Evolutionary conservation across 2,888 invertebrate species (phyloP), one percentile per base, ranked within the genome.

Genomic region (Campoplex capitator): DNA sequence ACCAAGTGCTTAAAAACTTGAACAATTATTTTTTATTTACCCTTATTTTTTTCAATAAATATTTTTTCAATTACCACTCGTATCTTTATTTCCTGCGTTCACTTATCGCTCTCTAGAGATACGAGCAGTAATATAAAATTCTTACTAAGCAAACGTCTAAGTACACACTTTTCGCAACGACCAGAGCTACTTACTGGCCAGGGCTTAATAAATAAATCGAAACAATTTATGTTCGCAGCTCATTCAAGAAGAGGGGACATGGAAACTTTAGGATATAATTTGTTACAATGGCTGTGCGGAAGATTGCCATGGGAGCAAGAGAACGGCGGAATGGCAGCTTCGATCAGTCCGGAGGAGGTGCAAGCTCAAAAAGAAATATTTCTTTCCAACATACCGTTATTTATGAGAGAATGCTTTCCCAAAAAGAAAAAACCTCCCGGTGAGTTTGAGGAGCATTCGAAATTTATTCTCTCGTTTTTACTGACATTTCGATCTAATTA

Each of bases 241-340:
- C 97, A 97, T 94, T 97, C 97, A 1, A 95, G 97, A 87, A 96
- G 99, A 92, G 98, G 99, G 56, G 99, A 99, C 94, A 95, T 99
- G 80, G 99, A 99, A 95, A 98, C 98, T 87, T 95, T 99, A 78
- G 99, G 98, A 0, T 99, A 98, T 93, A 99, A 99, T 95, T 95
- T 99, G 92, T 95, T 99, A 3, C 98, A 98, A 93, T 99, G 99
- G 99, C 95, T 98, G 65, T 97, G 97, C 88, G 98, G 98, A 0
- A 96, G 95, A 91, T 95, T 99, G 86, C 99, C 99, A 0, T 99
- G 99, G 99, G 97, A 97, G 93, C 96, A 96, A 79, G 95, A 96
- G 54, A 96, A 97, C 87, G 95, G 93, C 28, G 92, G 91, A 32
- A 88, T 93, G 83, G 84, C 91, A 56, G 80, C 90, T 13, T 83